Base-by-base conservation (phyloP, 2,113 vertebrate genomes). In the Pseudonaja textilis region DNA sequence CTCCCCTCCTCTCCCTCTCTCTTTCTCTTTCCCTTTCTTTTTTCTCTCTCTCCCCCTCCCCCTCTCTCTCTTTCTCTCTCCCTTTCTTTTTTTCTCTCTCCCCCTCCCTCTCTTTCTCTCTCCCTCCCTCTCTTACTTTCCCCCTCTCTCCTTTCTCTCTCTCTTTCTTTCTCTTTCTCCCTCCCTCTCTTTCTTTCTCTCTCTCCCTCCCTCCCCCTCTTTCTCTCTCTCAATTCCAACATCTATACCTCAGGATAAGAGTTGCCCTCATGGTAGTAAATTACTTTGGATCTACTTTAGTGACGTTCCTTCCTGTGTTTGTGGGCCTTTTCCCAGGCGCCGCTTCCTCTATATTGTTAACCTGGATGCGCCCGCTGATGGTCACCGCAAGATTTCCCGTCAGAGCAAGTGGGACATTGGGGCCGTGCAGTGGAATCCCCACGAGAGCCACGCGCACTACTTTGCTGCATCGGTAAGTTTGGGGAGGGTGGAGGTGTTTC, bases 381-480 rank as follows among this genome's bases (percentile, higher is more conserved):
- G 98, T 0, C 98, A 99, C 14, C 97, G 98, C 0, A 99, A 99
- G 96, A 99, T 99, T 39, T 97, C 98, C 10, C 98, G 99, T 0
- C 99, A 99, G 97, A 99, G 99, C 97, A 99, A 99, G 91, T 99
- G 99, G 99, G 99, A 99, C 94, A 98, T 99, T 0, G 99, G 99
- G 34, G 98, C 99, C 0, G 99, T 99, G 91, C 99, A 99, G 97
- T 99, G 99, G 99, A 99, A 99, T 89, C 99, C 99, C 0, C 99
- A 99, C 0, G 98, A 98, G 90, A 97, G 98, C 7, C 98, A 98
- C 0, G 97, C 98, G 0, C 98, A 99, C 94, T 97, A 99, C 81
- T 99, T 99, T 29, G 99, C 99, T 26, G 99, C 99, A 87, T 99
- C 99, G 0, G 99, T 99, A 93, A 97, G 97, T 94, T 85, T 11